A percentile compares a stretch with the other conserved stretches of the same genome.
Evolutionary conservation across 2,797 vertebrate species (phyloP).

Genomic region (Mus minutoides): DNA sequence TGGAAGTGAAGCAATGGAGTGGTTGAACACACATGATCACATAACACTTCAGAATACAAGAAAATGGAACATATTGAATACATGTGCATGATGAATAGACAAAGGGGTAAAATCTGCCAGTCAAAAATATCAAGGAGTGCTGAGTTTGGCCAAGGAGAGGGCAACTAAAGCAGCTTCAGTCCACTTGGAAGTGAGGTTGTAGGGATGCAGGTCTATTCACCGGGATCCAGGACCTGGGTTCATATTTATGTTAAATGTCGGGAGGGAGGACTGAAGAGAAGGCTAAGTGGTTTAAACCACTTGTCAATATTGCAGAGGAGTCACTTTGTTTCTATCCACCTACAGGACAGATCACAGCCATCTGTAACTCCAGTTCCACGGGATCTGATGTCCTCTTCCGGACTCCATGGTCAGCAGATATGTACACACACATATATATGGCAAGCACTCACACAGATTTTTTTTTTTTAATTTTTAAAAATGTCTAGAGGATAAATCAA

Average conservation of each 20-base stretch:
- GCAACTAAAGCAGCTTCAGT: background rate
- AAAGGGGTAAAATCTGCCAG: no score
- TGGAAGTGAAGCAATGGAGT: background rate
- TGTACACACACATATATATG: background rate
- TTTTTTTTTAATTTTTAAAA: background rate
- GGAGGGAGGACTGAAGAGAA: background rate
- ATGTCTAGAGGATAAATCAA: background rate
- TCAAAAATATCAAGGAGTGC: background rate
- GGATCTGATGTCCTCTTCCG: background rate
- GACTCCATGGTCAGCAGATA: background rate
- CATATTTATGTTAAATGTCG: background rate
- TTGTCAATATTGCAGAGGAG: background rate
- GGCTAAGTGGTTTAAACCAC: background rate
- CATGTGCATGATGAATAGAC: background rate
- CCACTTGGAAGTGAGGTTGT: background rate
- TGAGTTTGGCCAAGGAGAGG: background rate
- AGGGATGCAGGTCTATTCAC: background rate
- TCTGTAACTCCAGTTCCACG: background rate
- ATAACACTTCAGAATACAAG: background rate
- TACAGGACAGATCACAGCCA: no score
- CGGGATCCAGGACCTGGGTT: background rate
- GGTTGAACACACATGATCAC: background rate
- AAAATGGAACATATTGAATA: background rate
- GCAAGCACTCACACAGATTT: background rate
- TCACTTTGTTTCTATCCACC: background rate